Percentiles rank a stretch among this genome's conserved stretches.
phyloP scores from a whole-genome alignment of 2,797 vertebrate genomes.

The Microchirus variegatus region DNA sequence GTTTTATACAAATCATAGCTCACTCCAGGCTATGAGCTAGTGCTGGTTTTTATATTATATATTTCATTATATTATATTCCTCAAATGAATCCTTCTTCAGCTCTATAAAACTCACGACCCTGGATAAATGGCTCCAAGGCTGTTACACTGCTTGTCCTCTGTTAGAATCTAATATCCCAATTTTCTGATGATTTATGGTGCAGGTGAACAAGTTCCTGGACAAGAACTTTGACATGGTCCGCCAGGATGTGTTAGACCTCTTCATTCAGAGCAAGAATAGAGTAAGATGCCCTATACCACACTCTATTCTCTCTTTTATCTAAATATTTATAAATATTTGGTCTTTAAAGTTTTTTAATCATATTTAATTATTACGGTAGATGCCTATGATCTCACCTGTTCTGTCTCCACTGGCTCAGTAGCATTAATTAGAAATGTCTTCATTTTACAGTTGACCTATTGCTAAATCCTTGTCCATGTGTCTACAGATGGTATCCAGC shows the following conservation, averaged over 20 bases:
- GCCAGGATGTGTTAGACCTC: slow-evolving; percentile 93
- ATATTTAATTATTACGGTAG: no score
- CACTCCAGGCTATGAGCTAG: no score
- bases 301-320: no score
- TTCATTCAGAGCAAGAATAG: slow-evolving; percentile 92
- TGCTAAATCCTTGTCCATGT: slow-evolving; percentile 7
- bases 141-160: background rate
- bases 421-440: no score
- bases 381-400: no score
- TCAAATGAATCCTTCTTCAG: background rate
- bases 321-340: no score
- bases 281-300: slow-evolving; percentile 71
- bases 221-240: slow-evolving; percentile 96
- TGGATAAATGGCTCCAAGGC: background rate
- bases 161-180: background rate
- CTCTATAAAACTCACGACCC: background rate
- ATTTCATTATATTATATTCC: background rate
- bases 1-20: no score
- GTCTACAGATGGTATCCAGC: slow-evolving; percentile 88
- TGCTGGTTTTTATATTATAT: no score
- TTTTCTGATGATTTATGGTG: slow-evolving; percentile 15
- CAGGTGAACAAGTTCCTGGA: slow-evolving; percentile 97
- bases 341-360: no score
- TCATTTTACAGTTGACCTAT: background rate
- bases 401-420: no score